phyloP scores from a whole-genome alignment of 1,140 invertebrate species.

The Apis dorsata region DNA sequence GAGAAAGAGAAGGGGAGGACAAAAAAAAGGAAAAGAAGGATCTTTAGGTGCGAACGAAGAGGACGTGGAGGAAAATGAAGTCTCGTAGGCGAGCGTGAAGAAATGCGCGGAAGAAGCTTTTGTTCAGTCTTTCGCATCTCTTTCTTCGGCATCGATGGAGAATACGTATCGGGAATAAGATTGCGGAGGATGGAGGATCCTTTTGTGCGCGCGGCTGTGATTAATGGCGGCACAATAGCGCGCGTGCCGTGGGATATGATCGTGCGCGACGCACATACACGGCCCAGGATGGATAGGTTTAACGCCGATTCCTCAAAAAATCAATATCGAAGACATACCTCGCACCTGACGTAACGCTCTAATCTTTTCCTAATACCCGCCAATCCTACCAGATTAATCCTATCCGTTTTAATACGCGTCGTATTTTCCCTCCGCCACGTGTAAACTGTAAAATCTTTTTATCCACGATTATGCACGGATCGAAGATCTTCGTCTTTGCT shows the following conservation, averaged over 20 bases:
- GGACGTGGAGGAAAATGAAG: slow-evolving; percentile 29
- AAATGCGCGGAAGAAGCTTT: slow-evolving; percentile 46
- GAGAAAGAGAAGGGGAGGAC: not conserved
- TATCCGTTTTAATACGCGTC: not conserved
- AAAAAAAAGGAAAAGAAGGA: not conserved
- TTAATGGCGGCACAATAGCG: slow-evolving; percentile 49
- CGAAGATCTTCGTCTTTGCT: not conserved
- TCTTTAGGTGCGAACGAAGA: not conserved
- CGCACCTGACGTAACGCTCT: slow-evolving; percentile 3
- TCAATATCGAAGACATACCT: slow-evolving; percentile 19
- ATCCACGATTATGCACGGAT: no score
- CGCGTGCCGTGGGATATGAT: slow-evolving; percentile 49
- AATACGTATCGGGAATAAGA: slow-evolving; percentile 47
- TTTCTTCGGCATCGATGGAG: slow-evolving; percentile 20
- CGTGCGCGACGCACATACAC: slow-evolving; percentile 16
- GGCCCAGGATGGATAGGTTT: slow-evolving; percentile 16
- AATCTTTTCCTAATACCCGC: not conserved
- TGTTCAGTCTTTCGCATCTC: slow-evolving; percentile 21
- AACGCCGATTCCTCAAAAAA: slow-evolving; percentile 13
- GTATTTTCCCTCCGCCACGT: not conserved
- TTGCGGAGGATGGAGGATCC: slow-evolving; percentile 49
- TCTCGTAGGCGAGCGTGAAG: slow-evolving; percentile 46
- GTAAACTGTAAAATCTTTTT: not conserved
- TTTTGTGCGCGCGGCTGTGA: slow-evolving; percentile 45
- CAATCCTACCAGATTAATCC: not conserved